These are phyloP conservation scores for Drosophila prolongata DNA, from an alignment of 2,888 invertebrate genomes.

Conservation along the genomic window DNA sequence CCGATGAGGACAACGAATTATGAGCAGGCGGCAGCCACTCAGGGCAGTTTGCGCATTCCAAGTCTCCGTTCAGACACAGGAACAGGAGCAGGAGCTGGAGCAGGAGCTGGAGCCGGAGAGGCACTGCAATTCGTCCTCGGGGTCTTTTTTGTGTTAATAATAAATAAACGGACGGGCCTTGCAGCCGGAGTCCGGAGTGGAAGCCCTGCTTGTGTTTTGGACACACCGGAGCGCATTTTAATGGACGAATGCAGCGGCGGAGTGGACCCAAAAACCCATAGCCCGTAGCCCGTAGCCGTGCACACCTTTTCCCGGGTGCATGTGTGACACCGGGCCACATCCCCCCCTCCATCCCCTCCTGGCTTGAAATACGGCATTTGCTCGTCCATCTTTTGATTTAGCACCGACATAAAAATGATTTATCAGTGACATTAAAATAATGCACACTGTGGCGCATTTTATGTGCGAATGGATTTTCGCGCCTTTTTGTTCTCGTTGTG, in stretches of 20 bases:
- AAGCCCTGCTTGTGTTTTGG: slow-evolving; percentile 67
- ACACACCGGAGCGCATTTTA: slow-evolving; percentile 77
- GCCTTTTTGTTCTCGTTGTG: slow-evolving; percentile 73
- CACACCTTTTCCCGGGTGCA: slow-evolving; percentile 33
- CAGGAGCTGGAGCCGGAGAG: slow-evolving; percentile 3
- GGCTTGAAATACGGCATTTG: slow-evolving; percentile 78
- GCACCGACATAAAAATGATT: slow-evolving; percentile 85
- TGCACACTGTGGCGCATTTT: slow-evolving; percentile 84
- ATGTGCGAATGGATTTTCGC: slow-evolving; percentile 84
- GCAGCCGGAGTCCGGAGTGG: slow-evolving; percentile 14
- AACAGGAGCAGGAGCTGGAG: neutral
- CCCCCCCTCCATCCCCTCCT: slow-evolving; percentile 19
- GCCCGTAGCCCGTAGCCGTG: slow-evolving; percentile 17
- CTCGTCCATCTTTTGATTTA: slow-evolving; percentile 83
- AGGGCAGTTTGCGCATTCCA: slow-evolving; percentile 62
- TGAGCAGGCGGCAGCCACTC: slow-evolving; percentile 68
- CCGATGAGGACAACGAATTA: slow-evolving; percentile 68
- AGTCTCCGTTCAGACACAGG: slow-evolving; percentile 9
- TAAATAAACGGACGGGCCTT: slow-evolving; percentile 71
- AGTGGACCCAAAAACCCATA: slow-evolving; percentile 27
- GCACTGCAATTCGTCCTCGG: slow-evolving; percentile 75
- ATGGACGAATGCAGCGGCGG: slow-evolving; percentile 74
- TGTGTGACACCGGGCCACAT: slow-evolving; percentile 35
- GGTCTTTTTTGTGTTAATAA: slow-evolving; percentile 77
- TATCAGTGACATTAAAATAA: slow-evolving; percentile 84